Percentiles rank a stretch among this genome's conserved stretches.
phyloP scores from a whole-genome alignment of 2,797 vertebrate species.

The Muscicapa comitata region DNA sequence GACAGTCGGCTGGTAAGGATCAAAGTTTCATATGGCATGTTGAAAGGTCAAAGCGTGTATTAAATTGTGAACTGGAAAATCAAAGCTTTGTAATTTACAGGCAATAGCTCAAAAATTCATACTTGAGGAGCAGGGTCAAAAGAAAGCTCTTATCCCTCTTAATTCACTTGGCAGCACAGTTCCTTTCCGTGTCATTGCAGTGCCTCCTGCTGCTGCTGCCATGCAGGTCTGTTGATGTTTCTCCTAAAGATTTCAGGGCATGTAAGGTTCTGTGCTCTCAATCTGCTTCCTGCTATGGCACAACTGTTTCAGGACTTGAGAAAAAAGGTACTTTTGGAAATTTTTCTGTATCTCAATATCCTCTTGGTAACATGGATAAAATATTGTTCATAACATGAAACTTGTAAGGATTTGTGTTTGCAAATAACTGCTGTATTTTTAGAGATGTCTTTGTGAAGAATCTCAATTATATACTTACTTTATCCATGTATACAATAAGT shows the following conservation, averaged over 20 bases:
- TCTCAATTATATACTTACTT: background rate
- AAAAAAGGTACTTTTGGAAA: background rate
- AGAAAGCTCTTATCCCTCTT: slow-evolving; percentile 26
- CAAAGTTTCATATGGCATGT: slow-evolving; percentile 51
- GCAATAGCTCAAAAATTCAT: slow-evolving; percentile 36
- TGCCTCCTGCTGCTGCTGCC: slow-evolving; percentile 34
- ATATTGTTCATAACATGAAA: background rate
- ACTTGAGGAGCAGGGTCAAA: slow-evolving; percentile 30
- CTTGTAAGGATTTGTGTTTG: background rate
- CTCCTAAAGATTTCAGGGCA: background rate
- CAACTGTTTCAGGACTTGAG: background rate
- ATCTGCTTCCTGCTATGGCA: background rate
- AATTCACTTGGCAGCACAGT: background rate
- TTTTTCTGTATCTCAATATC: background rate
- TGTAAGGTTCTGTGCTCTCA: background rate
- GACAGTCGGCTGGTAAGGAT: slow-evolving; percentile 57
- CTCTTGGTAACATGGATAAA: background rate
- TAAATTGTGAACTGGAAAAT: slow-evolving; percentile 55
- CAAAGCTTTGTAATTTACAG: slow-evolving; percentile 51
- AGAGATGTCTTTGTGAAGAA: background rate
- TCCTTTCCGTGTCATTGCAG: background rate
- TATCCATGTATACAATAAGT: background rate
- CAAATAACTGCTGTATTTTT: background rate
- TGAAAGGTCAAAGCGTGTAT: slow-evolving; percentile 62
- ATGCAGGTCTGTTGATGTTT: background rate